Evolutionary conservation across 1,140 invertebrate genomes (phyloP).

Genomic region (Aphelenchoides fujianensis): DNA sequence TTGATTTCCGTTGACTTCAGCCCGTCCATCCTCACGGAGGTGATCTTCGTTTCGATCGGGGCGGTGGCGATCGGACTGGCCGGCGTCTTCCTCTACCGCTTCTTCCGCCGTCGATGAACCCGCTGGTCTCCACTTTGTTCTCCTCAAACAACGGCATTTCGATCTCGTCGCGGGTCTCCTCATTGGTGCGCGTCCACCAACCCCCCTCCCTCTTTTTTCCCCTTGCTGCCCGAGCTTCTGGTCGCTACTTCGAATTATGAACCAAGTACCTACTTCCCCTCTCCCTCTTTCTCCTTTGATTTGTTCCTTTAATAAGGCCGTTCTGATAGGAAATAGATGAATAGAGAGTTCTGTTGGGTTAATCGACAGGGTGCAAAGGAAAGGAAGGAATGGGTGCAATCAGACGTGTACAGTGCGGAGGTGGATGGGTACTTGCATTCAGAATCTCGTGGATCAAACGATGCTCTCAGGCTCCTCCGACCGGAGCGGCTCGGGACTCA

Average conservation of each 20-base stretch:
- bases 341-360: too few species aligned
- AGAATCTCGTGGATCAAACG: background rate
- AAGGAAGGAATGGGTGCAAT: too few species aligned
- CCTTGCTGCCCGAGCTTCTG: background rate
- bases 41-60: conserved; percentile 36
- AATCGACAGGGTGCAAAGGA: too few species aligned
- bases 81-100: conserved; percentile 12
- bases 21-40: conserved; percentile 32
- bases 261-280: too few species aligned
- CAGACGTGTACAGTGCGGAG: too few species aligned
- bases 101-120: conserved; percentile 10
- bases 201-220: background rate
- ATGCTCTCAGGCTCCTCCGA: background rate
- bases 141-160: background rate
- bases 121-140: background rate
- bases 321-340: too few species aligned
- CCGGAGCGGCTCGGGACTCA: background rate
- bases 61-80: conserved; percentile 22
- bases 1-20: conserved; percentile 21
- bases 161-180: background rate
- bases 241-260: background rate
- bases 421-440: too few species aligned
- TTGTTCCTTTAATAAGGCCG: too few species aligned
- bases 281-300: background rate
- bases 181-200: conserved; percentile 4